A percentile compares a stretch with the other conserved stretches of the same genome.
Conservation (phyloP, 2,113 vertebrate genomes). For the Notothenia coriiceps region DNA sequence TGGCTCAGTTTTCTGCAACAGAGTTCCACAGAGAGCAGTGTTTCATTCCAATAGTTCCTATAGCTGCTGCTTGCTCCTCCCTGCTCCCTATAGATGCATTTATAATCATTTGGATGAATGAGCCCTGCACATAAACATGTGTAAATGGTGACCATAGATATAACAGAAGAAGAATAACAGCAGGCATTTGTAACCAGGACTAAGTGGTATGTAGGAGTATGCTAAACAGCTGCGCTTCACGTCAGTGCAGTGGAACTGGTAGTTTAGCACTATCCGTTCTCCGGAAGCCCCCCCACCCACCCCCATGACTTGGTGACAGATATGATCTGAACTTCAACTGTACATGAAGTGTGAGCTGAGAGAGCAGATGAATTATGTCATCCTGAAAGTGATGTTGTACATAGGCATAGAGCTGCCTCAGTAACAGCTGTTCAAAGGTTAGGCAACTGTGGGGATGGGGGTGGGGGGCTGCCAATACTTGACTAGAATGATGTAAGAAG, state of each 20-base stretch:
- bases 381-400: slow-evolving; percentile 26
- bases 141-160: too few species aligned
- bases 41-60: background rate
- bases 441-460: background rate
- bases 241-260: slow-evolving; percentile 32
- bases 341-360: slow-evolving; percentile 34
- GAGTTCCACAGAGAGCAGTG: background rate
- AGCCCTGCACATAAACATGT: too few species aligned
- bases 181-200: slow-evolving; percentile 9
- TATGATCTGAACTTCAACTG: slow-evolving; percentile 39
- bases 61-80: slow-evolving; percentile 7
- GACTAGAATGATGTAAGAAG: slow-evolving; percentile 78
- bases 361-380: slow-evolving; percentile 29
- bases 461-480: slow-evolving; percentile 63
- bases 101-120: too few species aligned
- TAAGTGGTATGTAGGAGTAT: slow-evolving; percentile 31
- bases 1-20: background rate
- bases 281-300: slow-evolving; percentile 29
- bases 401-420: slow-evolving; percentile 29
- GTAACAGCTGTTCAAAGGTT: slow-evolving; percentile 22
- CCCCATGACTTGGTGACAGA: slow-evolving; percentile 40
- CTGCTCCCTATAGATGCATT: too few species aligned
- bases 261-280: slow-evolving; percentile 47
- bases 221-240: slow-evolving; percentile 10
- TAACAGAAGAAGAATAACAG: background rate